A percentile compares a stretch with the other conserved stretches of the same genome.
These are phyloP conservation scores for Seira musarum DNA, from an alignment of 2,888 invertebrate species.

Conservation along the genomic window DNA sequence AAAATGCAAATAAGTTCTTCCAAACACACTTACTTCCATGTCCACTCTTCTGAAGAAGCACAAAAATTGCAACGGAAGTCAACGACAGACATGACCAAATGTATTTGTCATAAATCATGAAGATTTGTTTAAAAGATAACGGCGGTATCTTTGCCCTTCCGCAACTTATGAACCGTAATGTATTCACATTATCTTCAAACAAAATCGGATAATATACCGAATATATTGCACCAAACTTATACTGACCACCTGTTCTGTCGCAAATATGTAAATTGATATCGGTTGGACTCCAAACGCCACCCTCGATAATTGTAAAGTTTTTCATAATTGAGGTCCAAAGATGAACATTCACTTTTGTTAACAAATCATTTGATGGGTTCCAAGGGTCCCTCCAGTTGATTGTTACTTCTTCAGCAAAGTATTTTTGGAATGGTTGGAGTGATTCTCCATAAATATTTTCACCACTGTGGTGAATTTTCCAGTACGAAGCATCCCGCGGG, in stretches of 20 bases:
- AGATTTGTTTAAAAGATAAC: not conserved
- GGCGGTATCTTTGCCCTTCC: not conserved
- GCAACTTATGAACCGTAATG: constrained; percentile 1
- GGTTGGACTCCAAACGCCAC: not conserved
- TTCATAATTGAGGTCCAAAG: not conserved
- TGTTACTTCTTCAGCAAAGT: not conserved
- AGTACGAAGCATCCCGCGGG: not conserved
- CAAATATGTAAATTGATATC: not conserved
- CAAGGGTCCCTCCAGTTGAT: not conserved
- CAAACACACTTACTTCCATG: not conserved
- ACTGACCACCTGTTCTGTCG: not conserved
- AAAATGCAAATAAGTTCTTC: not conserved
- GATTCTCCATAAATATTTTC: not conserved
- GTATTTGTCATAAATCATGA: not conserved
- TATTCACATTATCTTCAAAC: not conserved
- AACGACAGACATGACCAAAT: not conserved
- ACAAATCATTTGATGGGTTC: not conserved
- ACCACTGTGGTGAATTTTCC: not conserved
- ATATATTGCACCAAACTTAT: not conserved
- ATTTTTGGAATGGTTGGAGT: not conserved
- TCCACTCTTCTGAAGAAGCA: not conserved
- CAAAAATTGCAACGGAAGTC: not conserved
- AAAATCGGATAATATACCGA: not conserved
- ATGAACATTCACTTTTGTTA: not conserved
- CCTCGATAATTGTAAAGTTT: not conserved